Percentiles rank a stretch among this genome's conserved stretches.
Conservation (phyloP, 2,113 vertebrate species). For the Crotalus tigris region DNA sequence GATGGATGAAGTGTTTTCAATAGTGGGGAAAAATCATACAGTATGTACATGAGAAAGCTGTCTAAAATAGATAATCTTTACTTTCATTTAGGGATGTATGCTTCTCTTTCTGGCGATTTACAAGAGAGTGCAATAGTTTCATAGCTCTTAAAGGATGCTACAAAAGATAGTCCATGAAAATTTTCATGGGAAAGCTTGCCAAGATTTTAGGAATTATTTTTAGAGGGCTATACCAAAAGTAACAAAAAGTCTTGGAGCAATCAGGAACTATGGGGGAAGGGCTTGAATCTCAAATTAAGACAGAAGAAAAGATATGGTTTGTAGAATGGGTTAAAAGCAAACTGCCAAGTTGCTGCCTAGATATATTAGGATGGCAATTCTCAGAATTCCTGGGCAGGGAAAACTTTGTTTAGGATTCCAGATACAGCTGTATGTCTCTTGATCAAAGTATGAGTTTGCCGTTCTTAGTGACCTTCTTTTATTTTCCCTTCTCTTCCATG, state of each 20-base stretch:
- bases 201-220: background rate
- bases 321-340: background rate
- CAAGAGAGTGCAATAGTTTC: background rate
- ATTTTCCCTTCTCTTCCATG: slow-evolving; percentile 34
- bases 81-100: background rate
- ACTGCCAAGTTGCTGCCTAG: background rate
- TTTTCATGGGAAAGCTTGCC: background rate
- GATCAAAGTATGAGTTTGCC: background rate
- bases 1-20: background rate
- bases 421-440: background rate
- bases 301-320: background rate
- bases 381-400: background rate
- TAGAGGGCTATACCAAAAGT: background rate
- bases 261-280: background rate
- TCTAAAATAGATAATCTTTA: background rate
- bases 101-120: background rate
- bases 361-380: background rate
- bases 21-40: background rate
- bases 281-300: background rate
- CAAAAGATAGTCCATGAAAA: background rate
- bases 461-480: background rate
- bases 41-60: background rate
- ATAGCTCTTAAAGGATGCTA: background rate
- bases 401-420: background rate
- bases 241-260: background rate